Conservation (phyloP, 2,888 invertebrate species). For the Philaethria dido region DNA sequence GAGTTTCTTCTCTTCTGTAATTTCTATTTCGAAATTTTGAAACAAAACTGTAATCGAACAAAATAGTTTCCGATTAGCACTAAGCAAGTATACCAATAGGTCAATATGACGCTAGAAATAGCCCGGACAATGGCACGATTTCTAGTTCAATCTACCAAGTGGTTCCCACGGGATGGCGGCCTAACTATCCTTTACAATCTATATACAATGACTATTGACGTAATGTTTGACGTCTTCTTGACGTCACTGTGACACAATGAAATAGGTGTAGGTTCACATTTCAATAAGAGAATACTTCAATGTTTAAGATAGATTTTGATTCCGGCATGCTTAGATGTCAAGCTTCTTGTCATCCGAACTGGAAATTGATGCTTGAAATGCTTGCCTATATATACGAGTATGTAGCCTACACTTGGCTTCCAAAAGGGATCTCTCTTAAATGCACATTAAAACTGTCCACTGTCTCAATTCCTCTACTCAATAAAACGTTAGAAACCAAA, state of each 20-base stretch:
- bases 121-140: neutral
- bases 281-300: neutral
- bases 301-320: neutral
- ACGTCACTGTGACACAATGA: neutral
- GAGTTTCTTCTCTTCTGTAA: too few species aligned
- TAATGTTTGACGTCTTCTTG: neutral
- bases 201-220: neutral
- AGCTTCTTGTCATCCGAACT: too few species aligned
- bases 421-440: too few species aligned
- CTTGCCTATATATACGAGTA: too few species aligned
- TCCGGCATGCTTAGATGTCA: too few species aligned
- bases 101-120: neutral
- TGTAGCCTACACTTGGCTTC: too few species aligned
- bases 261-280: neutral
- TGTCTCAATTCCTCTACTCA: too few species aligned
- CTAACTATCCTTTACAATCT: conserved; percentile 9
- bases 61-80: neutral
- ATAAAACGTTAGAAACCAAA: too few species aligned
- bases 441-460: too few species aligned
- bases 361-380: too few species aligned
- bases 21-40: too few species aligned
- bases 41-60: neutral
- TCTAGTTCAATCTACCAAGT: neutral
- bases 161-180: conserved; percentile 10
- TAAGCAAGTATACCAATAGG: neutral